Base-by-base conservation (phyloP, 2,888 invertebrate species). In the Acrocyrtus sp. region DNA sequence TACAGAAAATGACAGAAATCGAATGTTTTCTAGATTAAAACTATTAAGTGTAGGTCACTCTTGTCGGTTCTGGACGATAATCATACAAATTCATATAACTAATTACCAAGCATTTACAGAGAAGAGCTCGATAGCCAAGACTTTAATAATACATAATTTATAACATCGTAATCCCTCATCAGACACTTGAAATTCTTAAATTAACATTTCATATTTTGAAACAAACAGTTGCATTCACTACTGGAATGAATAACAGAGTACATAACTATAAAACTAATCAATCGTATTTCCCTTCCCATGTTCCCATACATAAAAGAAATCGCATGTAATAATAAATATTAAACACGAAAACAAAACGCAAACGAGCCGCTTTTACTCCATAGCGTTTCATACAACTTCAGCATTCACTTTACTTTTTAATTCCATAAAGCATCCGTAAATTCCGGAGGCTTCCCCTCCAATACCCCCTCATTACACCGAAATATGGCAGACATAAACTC, bases 371-470 rank as follows among this genome's bases (percentile, higher is more conserved):
- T 39, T 12, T 39, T 10, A 12, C 12, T 39, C 6, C 6, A 39
- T 12, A 6, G 6, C 6, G 17, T 45, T 45, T 45, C 17, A 45
- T 45, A 17, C 17, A 45, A 4, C 17, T 45, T 39, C 39, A 39
- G 17, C 17, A 3, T 19, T 45, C 17, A 45, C 8, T 12, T 39
- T 45, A 17, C 15, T 45, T 47, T 47, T 12, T 54, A 54, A 19
- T 57, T 34, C 57, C 57, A 57, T 5, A 57, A 26, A 3, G 57
- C 4, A 15, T 57, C 57, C 1, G 21, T 15, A 22, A 22, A 57
- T 5, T 57, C 57, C 21, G 4, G 29, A 3, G 57, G 57, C n/a
- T 57, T 43, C 15, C 57, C 57, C 24, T 57, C 57, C 24, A 57
- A 15, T 3, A 57, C 4, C 4, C 57, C 2, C 1, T 50, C 53